These are phyloP conservation scores for Pherbina coryleti DNA, from an alignment of 2,888 invertebrate genomes.

Conservation along the genomic window DNA sequence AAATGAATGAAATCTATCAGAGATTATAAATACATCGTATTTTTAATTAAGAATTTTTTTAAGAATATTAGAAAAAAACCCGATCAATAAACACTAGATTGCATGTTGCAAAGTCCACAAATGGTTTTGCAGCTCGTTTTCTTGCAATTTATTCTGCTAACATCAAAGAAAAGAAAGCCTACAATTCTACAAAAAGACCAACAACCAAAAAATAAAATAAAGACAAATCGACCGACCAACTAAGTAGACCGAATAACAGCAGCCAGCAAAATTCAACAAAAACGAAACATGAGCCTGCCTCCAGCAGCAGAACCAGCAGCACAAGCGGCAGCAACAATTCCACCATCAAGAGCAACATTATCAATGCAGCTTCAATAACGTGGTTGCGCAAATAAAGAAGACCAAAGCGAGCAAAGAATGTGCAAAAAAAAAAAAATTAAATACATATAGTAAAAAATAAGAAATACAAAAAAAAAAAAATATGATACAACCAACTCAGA, in stretches of 20 bases:
- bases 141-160: neutral
- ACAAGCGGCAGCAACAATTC: neutral
- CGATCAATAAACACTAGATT: neutral
- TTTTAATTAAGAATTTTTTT: neutral
- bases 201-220: neutral
- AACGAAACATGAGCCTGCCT: conserved; percentile 37
- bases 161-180: conserved; percentile 17
- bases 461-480: neutral
- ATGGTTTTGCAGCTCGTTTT: neutral
- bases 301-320: conserved; percentile 7
- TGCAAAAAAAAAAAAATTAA: conserved; percentile 2
- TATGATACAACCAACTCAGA: neutral
- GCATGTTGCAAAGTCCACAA: too few species aligned
- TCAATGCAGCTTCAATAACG: conserved; percentile 7
- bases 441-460: neutral
- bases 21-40: neutral
- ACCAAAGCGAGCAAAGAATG: neutral
- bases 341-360: conserved; percentile 5
- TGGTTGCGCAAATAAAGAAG: neutral
- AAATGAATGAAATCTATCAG: neutral
- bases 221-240: conserved; percentile 1
- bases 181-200: conserved; percentile 10
- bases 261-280: conserved; percentile 34
- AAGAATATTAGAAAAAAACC: too few species aligned
- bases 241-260: neutral